Evolutionary conservation across 2,888 invertebrate species (phyloP), one percentile per base, ranked within the genome.

Genomic region (Myopa testacea): DNA sequence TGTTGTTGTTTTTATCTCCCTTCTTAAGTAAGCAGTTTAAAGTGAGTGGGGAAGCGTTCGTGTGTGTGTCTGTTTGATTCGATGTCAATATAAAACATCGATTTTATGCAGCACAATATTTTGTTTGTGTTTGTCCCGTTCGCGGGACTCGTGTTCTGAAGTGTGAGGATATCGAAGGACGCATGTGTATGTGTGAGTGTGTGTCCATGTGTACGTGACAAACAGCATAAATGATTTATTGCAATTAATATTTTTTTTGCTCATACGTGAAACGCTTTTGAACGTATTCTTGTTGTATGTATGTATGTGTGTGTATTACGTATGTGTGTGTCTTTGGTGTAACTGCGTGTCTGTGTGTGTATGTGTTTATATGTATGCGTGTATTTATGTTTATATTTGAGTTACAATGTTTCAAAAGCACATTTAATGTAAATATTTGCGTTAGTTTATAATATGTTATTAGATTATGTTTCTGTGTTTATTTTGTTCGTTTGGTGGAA

Each of bases 151-250:
- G 26, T 26, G 26, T 26, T 26, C 2, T 26, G 26, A 26, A 26
- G 26, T 26, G 26, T 26, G 26, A 26, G 26, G 26, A 26, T 26
- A 26, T 26, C 26, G 26, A 26, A 26, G 26, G 26, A 26, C 2
- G 26, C 26, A 26, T 26, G 26, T 26, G 26, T 26, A 26, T 12
- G 52, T 14, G 12, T 70, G 26, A 40, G 58, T 72, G 38, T 40
- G 10, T n/a, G 40, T 38, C 7, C 16, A n/a, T 12, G 72, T n/a
- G 38, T 40, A 60, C 72, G 60, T 72, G 72, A 58, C 72, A 72
- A 72, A 60, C 72, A 72, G 60, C 60, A 40, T 58, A 72, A 72
- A 72, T 72, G 72, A 72, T 72, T 72, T 26, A 26, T 62, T 62
- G 73, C 72, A 12, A 60, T 55, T 58, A 10, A n/a, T 6, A n/a